These are phyloP conservation scores for Phrynocephalus guinanensis DNA, from an alignment of 2,797 vertebrate species.

Conservation along the genomic window DNA sequence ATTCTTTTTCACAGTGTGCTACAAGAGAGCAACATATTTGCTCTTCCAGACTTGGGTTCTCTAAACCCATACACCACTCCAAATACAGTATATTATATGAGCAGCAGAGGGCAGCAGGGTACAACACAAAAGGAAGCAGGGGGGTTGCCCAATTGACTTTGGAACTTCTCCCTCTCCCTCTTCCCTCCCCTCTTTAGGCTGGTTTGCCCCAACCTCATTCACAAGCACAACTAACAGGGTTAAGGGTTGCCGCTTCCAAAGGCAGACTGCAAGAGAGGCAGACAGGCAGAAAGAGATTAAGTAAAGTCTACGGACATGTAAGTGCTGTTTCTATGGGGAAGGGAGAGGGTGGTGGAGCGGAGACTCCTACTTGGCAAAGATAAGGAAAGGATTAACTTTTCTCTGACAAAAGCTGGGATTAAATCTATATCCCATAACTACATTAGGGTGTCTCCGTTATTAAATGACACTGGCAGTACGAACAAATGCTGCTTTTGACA, in stretches of 20 bases:
- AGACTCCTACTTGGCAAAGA: background rate
- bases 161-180: background rate
- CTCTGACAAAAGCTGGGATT: background rate
- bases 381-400: accelerated
- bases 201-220: background rate
- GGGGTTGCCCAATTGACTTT: background rate
- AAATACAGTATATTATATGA: background rate
- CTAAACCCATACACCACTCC: background rate
- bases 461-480: accelerated
- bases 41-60: background rate
- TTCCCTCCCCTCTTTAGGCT: slow-evolving; percentile 25
- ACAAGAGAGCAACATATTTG: background rate
- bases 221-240: background rate
- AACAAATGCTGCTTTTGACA: too few species aligned
- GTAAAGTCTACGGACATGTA: slow-evolving; percentile 50
- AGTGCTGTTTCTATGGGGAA: slow-evolving; percentile 30
- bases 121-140: background rate
- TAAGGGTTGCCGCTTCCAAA: slow-evolving; percentile 9
- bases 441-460: accelerated
- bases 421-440: background rate
- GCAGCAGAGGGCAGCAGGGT: slow-evolving; percentile 68
- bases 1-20: too few species aligned
- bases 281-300: background rate
- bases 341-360: background rate
- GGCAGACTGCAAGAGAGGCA: slow-evolving; percentile 8